Conservation (phyloP, 2,888 invertebrate species). For the Caenorhabditis sulstoni region DNA sequence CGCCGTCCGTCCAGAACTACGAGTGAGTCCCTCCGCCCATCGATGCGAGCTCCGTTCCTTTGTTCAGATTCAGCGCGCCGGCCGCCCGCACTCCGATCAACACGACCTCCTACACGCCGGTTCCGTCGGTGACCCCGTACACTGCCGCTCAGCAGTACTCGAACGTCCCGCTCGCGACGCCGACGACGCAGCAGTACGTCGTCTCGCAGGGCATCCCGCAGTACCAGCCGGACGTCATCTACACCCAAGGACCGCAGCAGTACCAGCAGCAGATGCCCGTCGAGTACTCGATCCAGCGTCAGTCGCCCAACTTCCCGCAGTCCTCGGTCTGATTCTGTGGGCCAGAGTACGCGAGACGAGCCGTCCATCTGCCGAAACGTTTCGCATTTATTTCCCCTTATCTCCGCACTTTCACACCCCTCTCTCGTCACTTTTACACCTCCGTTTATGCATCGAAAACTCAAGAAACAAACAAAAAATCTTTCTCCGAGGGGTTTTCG, state of each 20-base stretch:
- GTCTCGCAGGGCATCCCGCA: conserved; percentile 51
- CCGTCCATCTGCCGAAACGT: too few species aligned
- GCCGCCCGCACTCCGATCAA: conserved; percentile 48
- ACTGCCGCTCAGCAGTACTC: conserved; percentile 37
- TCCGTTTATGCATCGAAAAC: conserved; percentile 12
- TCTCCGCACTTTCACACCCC: conserved; percentile 39
- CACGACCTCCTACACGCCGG: conserved; percentile 50
- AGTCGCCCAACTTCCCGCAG: conserved; percentile 52
- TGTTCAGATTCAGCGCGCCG: conserved; percentile 38
- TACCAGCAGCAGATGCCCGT: conserved; percentile 63
- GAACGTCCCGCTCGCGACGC: conserved; percentile 63
- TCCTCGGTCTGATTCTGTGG: conserved; percentile 42
- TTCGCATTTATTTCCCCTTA: conserved; percentile 2
- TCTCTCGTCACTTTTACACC: background rate
- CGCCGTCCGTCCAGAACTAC: conserved; percentile 54
- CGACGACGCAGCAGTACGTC: conserved; percentile 62
- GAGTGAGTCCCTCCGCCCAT: conserved; percentile 50
- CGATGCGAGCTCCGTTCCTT: background rate
- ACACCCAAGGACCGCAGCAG: conserved; percentile 62
- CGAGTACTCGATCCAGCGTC: conserved; percentile 57
- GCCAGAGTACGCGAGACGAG: background rate
- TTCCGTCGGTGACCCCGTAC: conserved; percentile 51
- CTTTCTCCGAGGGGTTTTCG: conserved; percentile 17
- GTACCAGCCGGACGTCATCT: conserved; percentile 66
- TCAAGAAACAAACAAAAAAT: conserved; percentile 10